Evolutionary conservation across 2,113 vertebrate genomes (phyloP).

Genomic region (Progne subis): DNA sequence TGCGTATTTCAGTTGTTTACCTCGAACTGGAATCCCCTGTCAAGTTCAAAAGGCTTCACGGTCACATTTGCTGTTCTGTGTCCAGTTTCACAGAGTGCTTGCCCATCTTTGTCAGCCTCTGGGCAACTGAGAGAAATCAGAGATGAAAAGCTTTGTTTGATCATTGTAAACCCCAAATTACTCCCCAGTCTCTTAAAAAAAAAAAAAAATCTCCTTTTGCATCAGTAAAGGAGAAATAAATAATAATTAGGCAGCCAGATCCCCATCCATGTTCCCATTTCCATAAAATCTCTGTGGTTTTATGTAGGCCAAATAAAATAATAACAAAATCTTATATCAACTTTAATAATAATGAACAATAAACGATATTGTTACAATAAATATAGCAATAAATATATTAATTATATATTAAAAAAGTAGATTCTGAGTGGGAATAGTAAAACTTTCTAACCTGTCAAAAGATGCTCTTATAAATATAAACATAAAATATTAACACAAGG

Average conservation of each 20-base stretch:
- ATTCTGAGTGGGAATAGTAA: not conserved
- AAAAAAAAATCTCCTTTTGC: not conserved
- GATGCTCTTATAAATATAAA: not conserved
- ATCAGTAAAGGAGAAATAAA: not conserved
- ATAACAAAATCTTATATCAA: not conserved
- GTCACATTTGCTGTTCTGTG: slow-evolving; percentile 56
- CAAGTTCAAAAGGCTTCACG: slow-evolving; percentile 68
- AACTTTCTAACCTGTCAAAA: not conserved
- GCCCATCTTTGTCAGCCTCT: slow-evolving; percentile 72
- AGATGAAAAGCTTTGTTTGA: not conserved
- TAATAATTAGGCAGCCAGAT: not conserved
- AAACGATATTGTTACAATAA: not conserved
- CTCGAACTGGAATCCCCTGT: slow-evolving; percentile 79
- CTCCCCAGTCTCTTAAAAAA: not conserved
- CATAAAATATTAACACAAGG: not conserved
- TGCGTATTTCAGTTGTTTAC: slow-evolving; percentile 57
- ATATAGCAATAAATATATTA: not conserved
- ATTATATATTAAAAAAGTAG: not conserved
- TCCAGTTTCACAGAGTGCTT: slow-evolving; percentile 77
- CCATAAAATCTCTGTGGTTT: not conserved
- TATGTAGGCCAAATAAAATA: not conserved
- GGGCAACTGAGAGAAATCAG: slow-evolving; percentile 78
- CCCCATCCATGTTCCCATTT: not conserved
- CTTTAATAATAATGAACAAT: too few species aligned
- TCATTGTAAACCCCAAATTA: not conserved